Conservation (phyloP, 2,113 vertebrate genomes). For the Anseranas semipalmata region DNA sequence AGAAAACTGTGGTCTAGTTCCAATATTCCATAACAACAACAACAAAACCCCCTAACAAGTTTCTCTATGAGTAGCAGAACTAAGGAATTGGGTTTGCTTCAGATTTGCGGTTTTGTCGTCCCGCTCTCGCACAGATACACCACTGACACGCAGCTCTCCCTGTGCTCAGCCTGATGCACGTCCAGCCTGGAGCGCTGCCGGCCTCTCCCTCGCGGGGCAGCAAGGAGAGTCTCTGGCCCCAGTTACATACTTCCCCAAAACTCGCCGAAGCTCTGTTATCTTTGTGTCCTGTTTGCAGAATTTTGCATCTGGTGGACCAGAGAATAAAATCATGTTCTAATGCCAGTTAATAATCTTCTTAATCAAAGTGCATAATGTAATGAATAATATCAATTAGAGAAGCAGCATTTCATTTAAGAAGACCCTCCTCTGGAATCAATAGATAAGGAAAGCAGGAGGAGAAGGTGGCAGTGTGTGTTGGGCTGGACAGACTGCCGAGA, state of each 20-base stretch:
- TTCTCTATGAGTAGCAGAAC: not conserved
- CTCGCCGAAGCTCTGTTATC: not conserved
- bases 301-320: not conserved
- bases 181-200: no score
- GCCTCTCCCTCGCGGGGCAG: fast-evolving
- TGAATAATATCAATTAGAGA: not conserved
- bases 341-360: not conserved
- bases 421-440: not conserved
- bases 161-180: no score
- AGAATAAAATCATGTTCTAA: not conserved
- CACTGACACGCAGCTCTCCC: not conserved
- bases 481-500: not conserved
- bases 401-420: not conserved
- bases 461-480: not conserved
- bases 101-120: not conserved
- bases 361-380: not conserved
- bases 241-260: not conserved
- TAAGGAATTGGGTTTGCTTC: not conserved
- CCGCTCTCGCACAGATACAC: not conserved
- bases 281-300: not conserved
- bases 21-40: not conserved
- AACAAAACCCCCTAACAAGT: not conserved
- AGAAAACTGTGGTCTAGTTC: not conserved
- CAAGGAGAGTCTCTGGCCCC: not conserved
- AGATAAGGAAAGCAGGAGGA: not conserved